Percentiles rank a stretch among this genome's conserved stretches.
Evolutionary conservation across 2,113 vertebrate species (phyloP).

Genomic region (Trogon surrucura): DNA sequence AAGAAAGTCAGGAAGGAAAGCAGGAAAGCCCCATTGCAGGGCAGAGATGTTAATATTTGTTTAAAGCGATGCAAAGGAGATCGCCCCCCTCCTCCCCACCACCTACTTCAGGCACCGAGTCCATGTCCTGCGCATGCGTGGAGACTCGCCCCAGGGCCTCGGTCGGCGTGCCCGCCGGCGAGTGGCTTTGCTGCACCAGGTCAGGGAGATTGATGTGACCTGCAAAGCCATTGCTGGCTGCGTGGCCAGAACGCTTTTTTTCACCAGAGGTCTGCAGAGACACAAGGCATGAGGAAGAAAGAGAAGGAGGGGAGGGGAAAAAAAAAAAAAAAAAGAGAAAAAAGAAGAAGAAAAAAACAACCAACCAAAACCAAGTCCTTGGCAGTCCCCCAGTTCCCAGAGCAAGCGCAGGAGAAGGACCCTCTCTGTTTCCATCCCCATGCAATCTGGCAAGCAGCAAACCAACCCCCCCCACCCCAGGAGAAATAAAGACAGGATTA

Average conservation of each 20-base stretch:
- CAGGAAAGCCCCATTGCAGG: not conserved
- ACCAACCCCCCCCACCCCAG: not conserved
- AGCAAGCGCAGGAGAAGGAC: not conserved
- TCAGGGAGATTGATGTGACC: slow-evolving; percentile 95
- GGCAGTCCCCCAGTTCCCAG: not conserved
- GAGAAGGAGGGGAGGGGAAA: not conserved
- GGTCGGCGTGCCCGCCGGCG: slow-evolving; percentile 87
- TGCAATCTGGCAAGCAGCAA: slow-evolving; percentile 25
- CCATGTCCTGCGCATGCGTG: slow-evolving; percentile 87
- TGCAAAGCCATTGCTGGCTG: slow-evolving; percentile 93
- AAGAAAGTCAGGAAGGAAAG: not conserved
- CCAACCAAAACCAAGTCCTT: not conserved
- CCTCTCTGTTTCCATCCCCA: not conserved
- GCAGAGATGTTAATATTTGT: slow-evolving; percentile 23
- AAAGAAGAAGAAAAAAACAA: not conserved
- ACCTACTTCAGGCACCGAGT: slow-evolving; percentile 94
- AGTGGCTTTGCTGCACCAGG: slow-evolving; percentile 95
- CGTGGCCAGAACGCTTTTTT: slow-evolving; percentile 89
- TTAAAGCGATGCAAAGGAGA: not conserved
- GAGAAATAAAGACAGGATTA: slow-evolving; percentile 51
- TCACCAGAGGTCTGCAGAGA: slow-evolving; percentile 88
- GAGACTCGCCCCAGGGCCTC: slow-evolving; percentile 84
- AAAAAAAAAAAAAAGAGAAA: not conserved
- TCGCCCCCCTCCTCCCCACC: not conserved
- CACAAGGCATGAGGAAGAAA: slow-evolving; percentile 67